phyloP scores from a whole-genome alignment of 2,888 invertebrate genomes.

The Tetheella fluctuosa region DNA sequence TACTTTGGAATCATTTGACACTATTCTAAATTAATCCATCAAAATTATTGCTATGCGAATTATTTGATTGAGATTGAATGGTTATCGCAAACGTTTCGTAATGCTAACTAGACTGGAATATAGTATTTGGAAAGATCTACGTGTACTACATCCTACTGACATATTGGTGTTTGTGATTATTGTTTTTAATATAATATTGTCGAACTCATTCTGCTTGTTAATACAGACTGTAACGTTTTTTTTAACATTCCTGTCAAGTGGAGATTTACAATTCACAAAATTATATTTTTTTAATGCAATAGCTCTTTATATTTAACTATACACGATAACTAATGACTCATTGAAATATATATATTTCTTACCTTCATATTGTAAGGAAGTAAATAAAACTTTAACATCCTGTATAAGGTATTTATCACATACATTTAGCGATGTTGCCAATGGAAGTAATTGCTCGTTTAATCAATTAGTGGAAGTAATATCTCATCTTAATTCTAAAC shows the following conservation, averaged over 20 bases:
- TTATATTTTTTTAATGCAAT: too few relatives aligned
- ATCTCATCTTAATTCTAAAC: slow-evolving; percentile 20
- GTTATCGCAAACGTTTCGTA: not conserved
- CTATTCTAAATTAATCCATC: not conserved
- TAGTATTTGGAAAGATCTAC: slow-evolving; percentile 1
- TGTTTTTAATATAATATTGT: not conserved
- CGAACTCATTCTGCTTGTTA: not conserved
- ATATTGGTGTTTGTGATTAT: not conserved
- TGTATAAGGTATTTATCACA: not conserved
- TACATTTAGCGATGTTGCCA: not conserved
- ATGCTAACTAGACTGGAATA: not conserved
- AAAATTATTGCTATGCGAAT: slow-evolving; percentile 10
- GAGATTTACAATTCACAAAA: too few relatives aligned
- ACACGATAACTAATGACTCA: too few relatives aligned
- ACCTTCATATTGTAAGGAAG: not conserved
- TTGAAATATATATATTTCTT: not conserved
- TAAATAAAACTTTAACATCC: not conserved
- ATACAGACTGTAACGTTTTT: not conserved
- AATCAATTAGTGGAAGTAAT: slow-evolving; percentile 8
- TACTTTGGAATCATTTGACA: slow-evolving; percentile 6
- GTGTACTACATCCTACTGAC: not conserved
- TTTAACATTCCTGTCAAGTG: not conserved
- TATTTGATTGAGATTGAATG: slow-evolving; percentile 1
- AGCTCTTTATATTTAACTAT: too few relatives aligned
- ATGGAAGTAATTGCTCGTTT: not conserved